A percentile compares a stretch with the other conserved stretches of the same genome.
Evolutionary conservation across 1,140 invertebrate species (phyloP).

Genomic region (Lepidostoma basale): DNA sequence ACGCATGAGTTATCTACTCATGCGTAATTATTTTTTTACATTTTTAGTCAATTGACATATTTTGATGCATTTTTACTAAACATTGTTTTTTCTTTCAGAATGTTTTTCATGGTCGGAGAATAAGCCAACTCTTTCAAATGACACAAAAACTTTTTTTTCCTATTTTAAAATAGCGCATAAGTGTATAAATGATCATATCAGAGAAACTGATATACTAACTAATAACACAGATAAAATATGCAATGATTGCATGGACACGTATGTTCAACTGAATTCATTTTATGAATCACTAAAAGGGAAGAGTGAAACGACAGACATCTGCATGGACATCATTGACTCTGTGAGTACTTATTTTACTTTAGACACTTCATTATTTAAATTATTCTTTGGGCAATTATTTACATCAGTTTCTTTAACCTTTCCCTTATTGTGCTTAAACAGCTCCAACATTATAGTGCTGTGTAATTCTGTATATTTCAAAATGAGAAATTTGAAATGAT

Average conservation of each 20-base stretch:
- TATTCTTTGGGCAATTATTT: no score
- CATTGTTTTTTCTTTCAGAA: conserved; percentile 52
- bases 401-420: no score
- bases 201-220: conserved; percentile 28
- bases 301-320: conserved; percentile 62
- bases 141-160: conserved; percentile 57
- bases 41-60: not conserved
- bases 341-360: conserved; percentile 52
- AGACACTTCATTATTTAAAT: no score
- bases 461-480: not conserved
- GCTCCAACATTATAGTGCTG: not conserved
- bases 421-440: no score
- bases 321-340: conserved; percentile 66
- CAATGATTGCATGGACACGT: conserved; percentile 59
- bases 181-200: conserved; percentile 56
- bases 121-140: conserved; percentile 54
- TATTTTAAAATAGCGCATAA: conserved; percentile 55
- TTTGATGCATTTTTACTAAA: not conserved
- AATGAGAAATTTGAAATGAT: not conserved
- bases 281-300: conserved; percentile 62
- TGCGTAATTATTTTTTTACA: not conserved
- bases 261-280: conserved; percentile 59
- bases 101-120: conserved; percentile 59
- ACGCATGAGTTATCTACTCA: not conserved
- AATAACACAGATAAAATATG: conserved; percentile 56